phyloP scores from a whole-genome alignment of 2,797 vertebrate genomes.

The Chaetodon trifasciatus region DNA sequence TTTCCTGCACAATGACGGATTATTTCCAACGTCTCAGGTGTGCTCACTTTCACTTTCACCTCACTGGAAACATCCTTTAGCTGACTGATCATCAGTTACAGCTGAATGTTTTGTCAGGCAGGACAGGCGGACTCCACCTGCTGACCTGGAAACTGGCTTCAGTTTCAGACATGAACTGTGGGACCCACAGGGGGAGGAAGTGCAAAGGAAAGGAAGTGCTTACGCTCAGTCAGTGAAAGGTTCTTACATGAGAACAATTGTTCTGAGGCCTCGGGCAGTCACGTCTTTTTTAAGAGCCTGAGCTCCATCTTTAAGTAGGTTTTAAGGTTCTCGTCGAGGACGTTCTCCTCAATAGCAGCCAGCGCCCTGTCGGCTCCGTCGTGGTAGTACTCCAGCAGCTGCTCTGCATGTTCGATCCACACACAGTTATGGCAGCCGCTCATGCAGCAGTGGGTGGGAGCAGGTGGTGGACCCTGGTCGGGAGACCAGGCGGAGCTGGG shows the following conservation, averaged over 20 bases:
- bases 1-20: no score
- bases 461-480: constrained; percentile 58
- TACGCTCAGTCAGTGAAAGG: background rate
- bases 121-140: background rate
- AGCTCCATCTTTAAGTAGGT: constrained; percentile 93
- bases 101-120: background rate
- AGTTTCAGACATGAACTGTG: background rate
- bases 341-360: constrained; percentile 87
- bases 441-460: constrained; percentile 94
- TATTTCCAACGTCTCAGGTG: no score
- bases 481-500: constrained; percentile 8
- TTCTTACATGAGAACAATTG: background rate
- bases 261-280: constrained; percentile 18
- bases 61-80: background rate
- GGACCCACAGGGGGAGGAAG: background rate
- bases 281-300: constrained; percentile 80
- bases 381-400: constrained; percentile 86
- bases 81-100: background rate
- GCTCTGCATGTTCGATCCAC: constrained; percentile 91
- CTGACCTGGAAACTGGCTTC: background rate
- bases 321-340: constrained; percentile 92
- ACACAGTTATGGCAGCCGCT: constrained; percentile 96
- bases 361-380: constrained; percentile 88
- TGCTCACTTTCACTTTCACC: no score
- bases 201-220: constrained; percentile 5